Evolutionary conservation across 2,888 invertebrate genomes (phyloP).

Genomic region (Diadromus collaris): DNA sequence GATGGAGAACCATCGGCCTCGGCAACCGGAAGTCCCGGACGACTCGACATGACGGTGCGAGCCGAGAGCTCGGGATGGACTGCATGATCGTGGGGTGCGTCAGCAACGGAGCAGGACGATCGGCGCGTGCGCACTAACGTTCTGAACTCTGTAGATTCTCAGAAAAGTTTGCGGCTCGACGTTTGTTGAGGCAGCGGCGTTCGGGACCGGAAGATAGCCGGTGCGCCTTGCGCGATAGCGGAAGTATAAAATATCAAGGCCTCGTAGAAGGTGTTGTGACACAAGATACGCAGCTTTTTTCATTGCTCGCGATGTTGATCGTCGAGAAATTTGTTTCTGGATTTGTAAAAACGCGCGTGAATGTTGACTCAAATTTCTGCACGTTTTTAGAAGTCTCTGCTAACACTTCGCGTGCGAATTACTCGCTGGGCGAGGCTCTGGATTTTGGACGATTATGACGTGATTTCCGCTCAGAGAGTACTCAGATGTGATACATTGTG

Average conservation of each 20-base stretch:
- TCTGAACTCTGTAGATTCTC: not conserved
- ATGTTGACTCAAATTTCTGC: not conserved
- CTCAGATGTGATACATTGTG: too few species aligned
- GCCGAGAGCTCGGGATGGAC: not conserved
- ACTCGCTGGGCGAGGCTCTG: too few species aligned
- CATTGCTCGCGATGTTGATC: not conserved
- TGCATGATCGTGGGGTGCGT: not conserved
- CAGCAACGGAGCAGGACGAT: not conserved
- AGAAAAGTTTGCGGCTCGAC: not conserved
- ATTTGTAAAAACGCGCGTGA: not conserved
- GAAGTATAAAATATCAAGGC: not conserved
- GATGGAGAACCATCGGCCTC: not conserved
- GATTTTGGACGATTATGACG: too few species aligned
- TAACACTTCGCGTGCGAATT: too few species aligned
- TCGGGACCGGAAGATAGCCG: conserved; percentile 3
- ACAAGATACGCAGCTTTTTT: not conserved
- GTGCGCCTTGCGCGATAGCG: not conserved
- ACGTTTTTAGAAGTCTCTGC: not conserved
- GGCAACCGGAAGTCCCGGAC: not conserved
- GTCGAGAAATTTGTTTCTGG: not conserved
- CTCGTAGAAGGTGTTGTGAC: not conserved
- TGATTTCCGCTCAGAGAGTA: too few species aligned
- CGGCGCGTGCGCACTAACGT: not conserved
- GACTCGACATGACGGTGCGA: not conserved
- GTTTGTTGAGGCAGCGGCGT: not conserved